Evolutionary conservation across 2,113 vertebrate species (phyloP).

Genomic region (Amphiprion percula): DNA sequence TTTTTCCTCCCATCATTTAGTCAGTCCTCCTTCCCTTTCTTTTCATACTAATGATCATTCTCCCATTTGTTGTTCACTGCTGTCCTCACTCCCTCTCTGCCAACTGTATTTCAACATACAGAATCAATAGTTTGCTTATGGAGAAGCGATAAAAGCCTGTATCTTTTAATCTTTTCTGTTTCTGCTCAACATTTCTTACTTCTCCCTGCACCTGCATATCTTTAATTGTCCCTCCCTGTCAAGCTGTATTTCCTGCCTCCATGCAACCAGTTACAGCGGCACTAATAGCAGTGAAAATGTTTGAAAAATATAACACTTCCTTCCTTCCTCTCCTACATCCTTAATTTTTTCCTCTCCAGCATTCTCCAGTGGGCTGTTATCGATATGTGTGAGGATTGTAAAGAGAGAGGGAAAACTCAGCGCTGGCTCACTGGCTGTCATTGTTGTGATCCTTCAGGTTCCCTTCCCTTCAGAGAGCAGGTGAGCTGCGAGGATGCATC

Average conservation of each 20-base stretch:
- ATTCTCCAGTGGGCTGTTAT: constrained; percentile 23
- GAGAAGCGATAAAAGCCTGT: background rate
- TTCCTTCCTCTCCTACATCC: constrained; percentile 3
- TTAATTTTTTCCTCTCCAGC: background rate
- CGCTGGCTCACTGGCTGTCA: constrained; percentile 12
- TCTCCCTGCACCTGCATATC: background rate
- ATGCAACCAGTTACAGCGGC: too few relatives aligned
- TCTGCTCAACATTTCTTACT: constrained; percentile 12
- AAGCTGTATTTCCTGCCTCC: background rate
- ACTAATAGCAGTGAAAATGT: constrained; percentile 1
- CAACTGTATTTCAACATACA: background rate
- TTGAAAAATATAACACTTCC: constrained; percentile 5
- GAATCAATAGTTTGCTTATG: background rate
- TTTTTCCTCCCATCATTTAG: background rate
- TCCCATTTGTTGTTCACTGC: background rate
- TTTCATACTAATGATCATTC: background rate
- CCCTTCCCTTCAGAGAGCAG: constrained; percentile 20
- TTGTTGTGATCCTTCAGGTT: constrained; percentile 26
- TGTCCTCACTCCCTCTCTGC: background rate
- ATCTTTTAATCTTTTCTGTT: too few relatives aligned
- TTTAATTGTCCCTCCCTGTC: too few relatives aligned
- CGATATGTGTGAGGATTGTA: constrained; percentile 19
- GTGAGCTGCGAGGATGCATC: constrained; percentile 13
- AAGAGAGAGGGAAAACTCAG: constrained; percentile 15
- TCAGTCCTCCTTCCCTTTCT: background rate